Percentiles rank a stretch among this genome's conserved stretches.
phyloP scores from a whole-genome alignment of 2,113 vertebrate species.

The Rhinoderma darwinii region DNA sequence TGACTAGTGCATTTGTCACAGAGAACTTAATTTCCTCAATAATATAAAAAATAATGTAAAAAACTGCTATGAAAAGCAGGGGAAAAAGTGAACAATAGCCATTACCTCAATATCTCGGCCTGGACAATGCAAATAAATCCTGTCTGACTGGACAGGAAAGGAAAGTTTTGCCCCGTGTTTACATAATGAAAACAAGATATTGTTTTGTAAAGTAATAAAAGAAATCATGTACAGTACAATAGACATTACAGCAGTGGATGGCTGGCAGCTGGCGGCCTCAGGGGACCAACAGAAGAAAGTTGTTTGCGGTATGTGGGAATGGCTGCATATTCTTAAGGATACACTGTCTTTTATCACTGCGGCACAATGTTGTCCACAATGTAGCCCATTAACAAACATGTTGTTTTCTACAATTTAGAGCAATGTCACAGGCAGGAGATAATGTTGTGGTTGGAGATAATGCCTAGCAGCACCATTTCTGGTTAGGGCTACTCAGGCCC shows the following conservation, averaged over 20 bases:
- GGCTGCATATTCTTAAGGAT: background rate
- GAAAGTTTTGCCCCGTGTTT: background rate
- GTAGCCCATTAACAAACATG: too few species aligned
- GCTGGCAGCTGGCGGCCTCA: background rate
- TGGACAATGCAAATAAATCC: background rate
- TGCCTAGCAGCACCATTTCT: too few species aligned
- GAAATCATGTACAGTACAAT: background rate
- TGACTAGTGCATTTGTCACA: background rate
- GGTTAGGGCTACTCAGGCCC: too few species aligned
- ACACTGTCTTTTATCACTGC: background rate
- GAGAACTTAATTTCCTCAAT: background rate
- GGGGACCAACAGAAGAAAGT: background rate
- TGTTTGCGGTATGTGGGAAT: background rate
- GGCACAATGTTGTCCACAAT: too few species aligned
- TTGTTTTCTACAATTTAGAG: too few species aligned
- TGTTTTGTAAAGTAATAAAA: background rate
- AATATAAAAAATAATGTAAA: background rate
- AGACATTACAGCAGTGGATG: background rate
- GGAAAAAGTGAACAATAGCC: background rate
- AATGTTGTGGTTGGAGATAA: too few species aligned
- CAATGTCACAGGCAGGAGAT: too few species aligned
- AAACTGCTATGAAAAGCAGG: background rate
- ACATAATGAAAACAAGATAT: background rate
- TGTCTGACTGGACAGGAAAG: slow-evolving; percentile 14
- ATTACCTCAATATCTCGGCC: background rate